Percentiles rank a stretch among this genome's conserved stretches.
Evolutionary conservation across 1,140 invertebrate genomes (phyloP).

Genomic region (Zaprionus capensis): DNA sequence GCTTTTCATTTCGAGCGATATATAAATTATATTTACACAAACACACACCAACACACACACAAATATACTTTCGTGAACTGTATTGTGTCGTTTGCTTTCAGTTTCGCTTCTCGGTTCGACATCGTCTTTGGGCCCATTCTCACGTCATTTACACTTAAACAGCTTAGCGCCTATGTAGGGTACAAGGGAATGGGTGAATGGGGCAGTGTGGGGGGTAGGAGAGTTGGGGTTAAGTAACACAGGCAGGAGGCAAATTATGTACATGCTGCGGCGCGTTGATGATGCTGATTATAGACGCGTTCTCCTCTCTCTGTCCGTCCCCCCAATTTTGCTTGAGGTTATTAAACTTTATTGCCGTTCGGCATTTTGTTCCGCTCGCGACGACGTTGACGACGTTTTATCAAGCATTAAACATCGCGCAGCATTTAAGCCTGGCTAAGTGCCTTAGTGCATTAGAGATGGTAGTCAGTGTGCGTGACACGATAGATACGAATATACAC

Average conservation of each 20-base stretch:
- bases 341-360: conserved; percentile 79
- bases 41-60: conserved; percentile 19
- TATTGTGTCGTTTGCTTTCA: conserved; percentile 48
- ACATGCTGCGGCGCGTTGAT: conserved; percentile 74
- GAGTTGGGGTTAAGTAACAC: neutral
- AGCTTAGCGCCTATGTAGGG: conserved; percentile 65
- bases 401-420: conserved; percentile 44
- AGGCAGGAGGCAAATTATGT: conserved; percentile 51
- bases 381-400: conserved; percentile 22
- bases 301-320: neutral
- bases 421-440: conserved; percentile 42
- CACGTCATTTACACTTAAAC: conserved; percentile 81
- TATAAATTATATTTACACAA: conserved; percentile 59
- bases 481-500: neutral
- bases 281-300: conserved; percentile 72
- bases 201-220: neutral
- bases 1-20: conserved; percentile 44
- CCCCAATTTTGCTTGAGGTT: conserved; percentile 68
- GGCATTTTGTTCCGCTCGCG: conserved; percentile 52
- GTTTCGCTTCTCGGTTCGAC: conserved; percentile 6
- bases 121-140: conserved; percentile 56
- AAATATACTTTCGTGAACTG: neutral
- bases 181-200: neutral
- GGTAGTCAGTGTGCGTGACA: conserved; percentile 9
- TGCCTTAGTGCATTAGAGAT: conserved; percentile 14